Base-by-base conservation (phyloP, 2,797 vertebrate species). In the Sebastes dallii region DNA sequence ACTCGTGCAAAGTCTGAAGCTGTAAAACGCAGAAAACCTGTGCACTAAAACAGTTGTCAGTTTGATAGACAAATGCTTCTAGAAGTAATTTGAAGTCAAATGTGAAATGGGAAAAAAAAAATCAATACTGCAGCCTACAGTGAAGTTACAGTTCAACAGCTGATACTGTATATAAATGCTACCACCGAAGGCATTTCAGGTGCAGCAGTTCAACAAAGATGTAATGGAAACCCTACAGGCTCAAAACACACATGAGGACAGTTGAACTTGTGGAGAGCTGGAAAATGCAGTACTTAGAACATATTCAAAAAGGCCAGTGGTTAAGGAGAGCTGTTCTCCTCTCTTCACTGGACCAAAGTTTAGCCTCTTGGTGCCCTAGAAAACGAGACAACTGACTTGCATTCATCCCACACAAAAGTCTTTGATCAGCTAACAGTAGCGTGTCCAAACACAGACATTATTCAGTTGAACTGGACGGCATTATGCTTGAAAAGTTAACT, bases 111-210 rank as follows among this genome's bases (percentile, higher is more conserved):
- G 74, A 81, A 20, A 18, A 11, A 32, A 30, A 88, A 86, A 86
- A 18, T 84, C 88, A 80, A 88, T 86, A 84, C 56, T 39, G 36
- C 77, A 61, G 71, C 72, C 71, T 77, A 55, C 7, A 60, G n/a
- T 79, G 72, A 81, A 80, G 32, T 61, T 25, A 66, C 4, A 75
- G 81, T 79, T 77, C 76, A 86, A 58, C 30, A 56, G 69, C 68
- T 73, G 67, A 25, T 61, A 61, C 4, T 39, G 36, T 54, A 68
- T 14, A 14, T 77, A 66, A 66, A 75, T 81, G 58, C 74, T 76
- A 81, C 20, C 61, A 77, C 82, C 4, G 6, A 65, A 83, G 80
- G 68, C 75, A 68, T 77, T 56, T 54, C 30, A 77, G 55, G 85
- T n/a, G 24, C 64, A 30, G 65, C 46, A 50, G 66, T 80, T 83